Base-by-base conservation (phyloP, 2,888 invertebrate genomes). In the Drosophila greeni region DNA sequence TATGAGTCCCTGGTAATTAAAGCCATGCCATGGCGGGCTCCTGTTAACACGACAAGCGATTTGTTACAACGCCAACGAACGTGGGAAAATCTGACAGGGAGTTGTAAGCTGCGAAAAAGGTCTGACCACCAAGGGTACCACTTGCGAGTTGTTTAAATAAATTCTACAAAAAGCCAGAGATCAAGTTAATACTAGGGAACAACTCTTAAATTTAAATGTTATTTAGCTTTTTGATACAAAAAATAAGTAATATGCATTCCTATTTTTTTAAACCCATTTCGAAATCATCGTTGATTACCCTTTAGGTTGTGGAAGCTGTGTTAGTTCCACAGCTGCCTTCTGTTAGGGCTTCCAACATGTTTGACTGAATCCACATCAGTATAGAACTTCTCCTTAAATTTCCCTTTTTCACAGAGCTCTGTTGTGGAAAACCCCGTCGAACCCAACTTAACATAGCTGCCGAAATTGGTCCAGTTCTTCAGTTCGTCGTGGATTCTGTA, bases 401-500 rank as follows among this genome's bases (percentile, higher is more conserved):
- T 61, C 62, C 61, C 48, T 42, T 9, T 18, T 8, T 5, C 3
- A 5, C 23, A 34, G 47, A 33, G n/a, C 39, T 29, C 53, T 70
- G 70, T 57, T 39, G 45, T 29, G 9, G 14, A 3, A 23, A 14
- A 9, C 12, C 12, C 3, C 16, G 26, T 39, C n/a, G 36, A 51
- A 40, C 37, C 29, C 4, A 5, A 18, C 23, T 26, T 45, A 31
- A 52, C 65, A 47, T 34, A 9, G 16, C 18, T 24, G 18, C 42
- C 58, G 49, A 57, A 16, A 33, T 18, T 51, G 43, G 39, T 52
- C 24, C 45, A 42, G 33, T 34, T 36, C 36, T 69, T 82, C 68
- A 80, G 84, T 80, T 81, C 66, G 16, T 40, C 57, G 64, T 49
- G 64, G 66, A 61, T 67, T 57, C 70, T 73, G 66, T 52, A 53